Evolutionary conservation across 2,113 vertebrate species (phyloP).

Genomic region (Lates calcarifer): DNA sequence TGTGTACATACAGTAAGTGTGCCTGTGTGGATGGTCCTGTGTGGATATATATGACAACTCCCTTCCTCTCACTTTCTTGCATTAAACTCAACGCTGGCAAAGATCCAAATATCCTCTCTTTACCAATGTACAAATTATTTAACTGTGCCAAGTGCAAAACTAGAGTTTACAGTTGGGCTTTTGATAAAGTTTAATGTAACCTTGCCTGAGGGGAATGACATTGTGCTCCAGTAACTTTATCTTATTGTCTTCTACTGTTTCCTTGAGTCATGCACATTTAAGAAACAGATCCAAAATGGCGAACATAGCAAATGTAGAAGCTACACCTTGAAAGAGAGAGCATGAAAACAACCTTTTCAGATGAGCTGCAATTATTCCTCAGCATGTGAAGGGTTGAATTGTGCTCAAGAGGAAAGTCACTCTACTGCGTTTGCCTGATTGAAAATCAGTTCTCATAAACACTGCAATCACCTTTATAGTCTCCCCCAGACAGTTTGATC

Average conservation of each 20-base stretch:
- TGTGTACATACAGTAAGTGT: constrained; percentile 38
- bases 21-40: constrained; percentile 5
- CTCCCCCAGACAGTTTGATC: constrained; percentile 69
- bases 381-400: constrained; percentile 66
- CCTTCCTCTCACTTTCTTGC: background rate
- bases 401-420: constrained; percentile 74
- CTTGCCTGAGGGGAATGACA: constrained; percentile 60
- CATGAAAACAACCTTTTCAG: constrained; percentile 58
- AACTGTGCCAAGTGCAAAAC: constrained; percentile 53
- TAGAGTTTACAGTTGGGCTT: constrained; percentile 53
- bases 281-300: constrained; percentile 40
- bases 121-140: constrained; percentile 38
- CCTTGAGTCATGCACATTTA: constrained; percentile 49
- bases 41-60: background rate
- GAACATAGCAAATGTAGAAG: background rate
- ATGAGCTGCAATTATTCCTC: constrained; percentile 73
- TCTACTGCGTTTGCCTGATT: constrained; percentile 71
- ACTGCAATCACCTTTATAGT: constrained; percentile 77
- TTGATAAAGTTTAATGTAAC: constrained; percentile 67
- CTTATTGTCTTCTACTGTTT: constrained; percentile 45
- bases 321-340: constrained; percentile 50
- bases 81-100: constrained; percentile 11
- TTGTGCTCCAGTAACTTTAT: constrained; percentile 56
- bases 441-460: constrained; percentile 79
- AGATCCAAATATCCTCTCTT: constrained; percentile 33